phyloP scores from a whole-genome alignment of 92 coral and sea anemone species.

The Plumapathes pennacea region DNA sequence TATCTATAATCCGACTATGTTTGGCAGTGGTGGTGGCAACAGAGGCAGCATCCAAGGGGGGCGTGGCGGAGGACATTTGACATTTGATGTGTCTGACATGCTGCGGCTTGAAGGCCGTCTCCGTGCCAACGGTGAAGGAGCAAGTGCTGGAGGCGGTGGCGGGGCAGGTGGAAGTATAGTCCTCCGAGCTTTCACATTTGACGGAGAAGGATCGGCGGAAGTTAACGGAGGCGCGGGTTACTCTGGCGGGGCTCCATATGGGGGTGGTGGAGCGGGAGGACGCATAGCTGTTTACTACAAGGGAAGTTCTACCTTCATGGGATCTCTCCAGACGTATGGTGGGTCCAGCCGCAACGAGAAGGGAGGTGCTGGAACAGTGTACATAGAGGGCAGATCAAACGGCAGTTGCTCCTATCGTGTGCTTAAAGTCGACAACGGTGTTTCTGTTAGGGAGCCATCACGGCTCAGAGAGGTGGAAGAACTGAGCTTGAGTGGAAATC shows the following conservation, averaged over 20 bases:
- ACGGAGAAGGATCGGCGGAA: constrained; percentile 88
- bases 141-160: no score
- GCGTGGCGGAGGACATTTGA: constrained; percentile 83
- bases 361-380: constrained; percentile 94
- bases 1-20: constrained; percentile 65
- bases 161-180: constrained; percentile 87
- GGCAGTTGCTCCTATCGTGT: constrained; percentile 51
- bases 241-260: constrained; percentile 31
- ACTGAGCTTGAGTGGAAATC: constrained; percentile 58
- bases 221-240: constrained; percentile 74
- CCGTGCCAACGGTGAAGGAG: constrained; percentile 81
- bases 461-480: constrained; percentile 58
- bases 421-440: constrained; percentile 73
- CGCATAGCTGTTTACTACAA: constrained; percentile 80
- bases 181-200: constrained; percentile 71
- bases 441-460: constrained; percentile 29
- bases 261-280: constrained; percentile 95
- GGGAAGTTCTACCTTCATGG: constrained; percentile 83
- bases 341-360: constrained; percentile 69
- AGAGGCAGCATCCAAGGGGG: constrained; percentile 42
- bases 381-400: constrained; percentile 65
- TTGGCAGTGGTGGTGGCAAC: constrained; percentile 84
- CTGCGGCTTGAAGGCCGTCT: constrained; percentile 88
- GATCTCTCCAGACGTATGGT: constrained; percentile 81
- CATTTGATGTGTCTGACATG: constrained; percentile 72